A percentile compares a stretch with the other conserved stretches of the same genome.
Evolutionary conservation across 1,140 invertebrate species (phyloP).

Genomic region (Zaprionus kolodkinae): DNA sequence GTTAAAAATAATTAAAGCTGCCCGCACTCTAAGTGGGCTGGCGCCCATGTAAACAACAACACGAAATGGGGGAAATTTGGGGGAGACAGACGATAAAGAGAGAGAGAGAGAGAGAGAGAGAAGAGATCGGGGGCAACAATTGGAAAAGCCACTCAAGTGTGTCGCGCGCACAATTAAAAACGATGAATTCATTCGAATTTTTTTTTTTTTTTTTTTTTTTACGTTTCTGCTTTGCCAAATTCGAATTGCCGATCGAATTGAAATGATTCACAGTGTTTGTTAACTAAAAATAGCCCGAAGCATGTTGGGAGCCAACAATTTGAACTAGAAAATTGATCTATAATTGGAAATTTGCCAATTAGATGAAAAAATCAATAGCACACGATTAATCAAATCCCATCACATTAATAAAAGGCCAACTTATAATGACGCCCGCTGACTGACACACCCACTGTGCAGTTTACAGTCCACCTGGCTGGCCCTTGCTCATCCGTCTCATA

Average conservation of each 20-base stretch:
- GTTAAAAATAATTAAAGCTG: conserved; percentile 61
- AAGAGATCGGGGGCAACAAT: conserved; percentile 29
- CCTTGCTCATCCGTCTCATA: not conserved
- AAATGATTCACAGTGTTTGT: conserved; percentile 26
- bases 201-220: conserved; percentile 17
- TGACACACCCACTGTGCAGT: conserved; percentile 31
- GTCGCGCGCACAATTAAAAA: conserved; percentile 62
- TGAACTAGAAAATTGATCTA: conserved; percentile 71
- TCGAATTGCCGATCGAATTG: conserved; percentile 30
- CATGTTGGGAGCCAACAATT: conserved; percentile 51
- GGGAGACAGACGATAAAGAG: not conserved
- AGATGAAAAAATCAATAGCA: conserved; percentile 44
- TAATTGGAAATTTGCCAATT: conserved; percentile 69
- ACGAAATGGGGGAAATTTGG: conserved; percentile 22
- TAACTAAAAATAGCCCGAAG: conserved; percentile 31
- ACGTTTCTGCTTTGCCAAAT: conserved; percentile 18
- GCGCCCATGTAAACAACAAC: conserved; percentile 60
- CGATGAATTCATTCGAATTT: conserved; percentile 59
- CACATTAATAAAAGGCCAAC: not conserved
- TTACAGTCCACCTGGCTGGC: not conserved
- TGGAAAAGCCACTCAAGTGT: conserved; percentile 66
- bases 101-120: not conserved
- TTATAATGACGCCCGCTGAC: not conserved
- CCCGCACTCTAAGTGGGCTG: conserved; percentile 55
- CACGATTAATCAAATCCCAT: not conserved